Evolutionary conservation across 1,140 invertebrate species (phyloP), one percentile per base, ranked within the genome.

Genomic region (Ceratitis capitata): DNA sequence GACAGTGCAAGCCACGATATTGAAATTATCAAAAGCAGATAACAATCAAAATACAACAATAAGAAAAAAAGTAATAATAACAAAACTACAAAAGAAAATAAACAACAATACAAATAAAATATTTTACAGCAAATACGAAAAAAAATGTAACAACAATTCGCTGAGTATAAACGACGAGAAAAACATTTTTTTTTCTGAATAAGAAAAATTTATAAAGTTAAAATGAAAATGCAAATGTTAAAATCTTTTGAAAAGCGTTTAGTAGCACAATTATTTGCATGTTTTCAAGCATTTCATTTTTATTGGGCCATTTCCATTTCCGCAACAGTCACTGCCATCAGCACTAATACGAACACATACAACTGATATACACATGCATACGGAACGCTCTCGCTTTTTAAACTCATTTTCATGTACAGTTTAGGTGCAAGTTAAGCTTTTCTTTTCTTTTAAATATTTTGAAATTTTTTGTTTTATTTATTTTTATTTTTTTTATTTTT

Each of bases 391-490:
- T 86, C 85, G 86, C 86, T 86, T 86, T n/a, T n/a, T n/a, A n/a
- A n/a, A n/a, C n/a, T 42, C 83, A 87, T 85, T 83, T 83, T 88
- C 87, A 88, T 85, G 86, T 88, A 35, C 83, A 78, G 9, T 78
- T 45, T 9, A 7, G 69, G 23, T n/a, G 32, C 16, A 19, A 26
- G 69, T 12, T 45, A 23, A 23, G 39, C 9, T 56, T 14, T n/a
- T 74, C 39, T 83, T 86, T 26, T 78, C 16, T 39, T 42, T 42
- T 69, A 19, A 39, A 69, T 69, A 39, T 32, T 19, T 16, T n/a
- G n/a, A n/a, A n/a, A n/a, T n/a, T n/a, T n/a, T n/a, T n/a, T 4
- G 9, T 16, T n/a, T 7, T 14, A 61, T 61, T 61, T 61, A 9
- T 26, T 45, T 35, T 42, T 14, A 26, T 45, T n/a, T 45, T 35